Percentiles rank a stretch among this genome's conserved stretches.
phyloP scores from a whole-genome alignment of 2,113 vertebrate genomes.

The Spheniscus mendiculus region DNA sequence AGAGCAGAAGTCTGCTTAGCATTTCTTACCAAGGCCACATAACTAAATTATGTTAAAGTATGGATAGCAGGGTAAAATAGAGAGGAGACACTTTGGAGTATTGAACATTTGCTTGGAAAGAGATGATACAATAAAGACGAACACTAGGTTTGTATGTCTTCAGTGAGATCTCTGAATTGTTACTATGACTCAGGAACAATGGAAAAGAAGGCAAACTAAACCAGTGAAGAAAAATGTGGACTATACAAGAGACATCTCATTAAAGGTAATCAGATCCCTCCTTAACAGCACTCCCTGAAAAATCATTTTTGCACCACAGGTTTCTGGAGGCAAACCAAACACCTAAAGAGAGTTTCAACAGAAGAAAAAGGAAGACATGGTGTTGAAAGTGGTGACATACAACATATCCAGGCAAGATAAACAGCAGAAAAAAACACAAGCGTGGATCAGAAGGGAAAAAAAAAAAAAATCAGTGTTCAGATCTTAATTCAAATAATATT shows the following conservation, averaged over 20 bases:
- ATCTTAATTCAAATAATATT: not conserved
- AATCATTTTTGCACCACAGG: not conserved
- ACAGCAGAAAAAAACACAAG: not conserved
- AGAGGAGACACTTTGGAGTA: not conserved
- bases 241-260: not conserved
- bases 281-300: not conserved
- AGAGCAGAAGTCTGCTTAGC: not conserved
- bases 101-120: not conserved
- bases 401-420: not conserved
- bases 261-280: not conserved
- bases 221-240: not conserved
- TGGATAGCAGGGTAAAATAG: not conserved
- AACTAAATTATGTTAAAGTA: not conserved
- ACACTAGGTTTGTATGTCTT: not conserved
- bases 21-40: not conserved
- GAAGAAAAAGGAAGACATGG: not conserved
- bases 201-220: not conserved
- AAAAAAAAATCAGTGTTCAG: not conserved
- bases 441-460: fast-evolving
- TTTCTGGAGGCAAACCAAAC: not conserved
- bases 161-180: not conserved
- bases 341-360: not conserved
- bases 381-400: not conserved
- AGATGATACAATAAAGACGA: not conserved
- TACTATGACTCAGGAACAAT: not conserved